Evolutionary conservation across 2,797 vertebrate genomes (phyloP).

Genomic region (Ptychobarbus kaznakovi): DNA sequence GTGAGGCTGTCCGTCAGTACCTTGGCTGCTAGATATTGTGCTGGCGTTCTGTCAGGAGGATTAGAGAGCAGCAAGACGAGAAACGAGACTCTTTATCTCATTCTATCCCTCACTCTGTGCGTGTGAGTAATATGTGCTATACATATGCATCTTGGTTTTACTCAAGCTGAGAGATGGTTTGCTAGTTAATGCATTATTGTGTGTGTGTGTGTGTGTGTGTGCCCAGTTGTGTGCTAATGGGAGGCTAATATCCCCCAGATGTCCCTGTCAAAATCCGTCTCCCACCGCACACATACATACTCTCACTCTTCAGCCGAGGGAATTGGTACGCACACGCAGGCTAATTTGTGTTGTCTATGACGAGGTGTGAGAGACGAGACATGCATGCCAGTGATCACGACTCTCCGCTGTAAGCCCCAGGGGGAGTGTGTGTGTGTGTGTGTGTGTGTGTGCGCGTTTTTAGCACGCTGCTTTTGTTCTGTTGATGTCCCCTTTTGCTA

Average conservation of each 20-base stretch:
- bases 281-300: conserved; percentile 25
- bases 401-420: conserved; percentile 36
- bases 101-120: conserved; percentile 26
- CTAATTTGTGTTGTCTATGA: conserved; percentile 56
- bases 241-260: conserved; percentile 63
- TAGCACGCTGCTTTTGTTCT: conserved; percentile 40
- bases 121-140: conserved; percentile 2
- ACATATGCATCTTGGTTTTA: conserved; percentile 37
- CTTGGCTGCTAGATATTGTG: conserved; percentile 55
- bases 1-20: conserved; percentile 45
- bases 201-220: conserved; percentile 25
- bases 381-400: conserved; percentile 31
- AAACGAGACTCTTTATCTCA: conserved; percentile 43
- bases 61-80: conserved; percentile 67
- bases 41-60: conserved; percentile 59
- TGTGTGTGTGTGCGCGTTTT: background rate
- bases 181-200: conserved; percentile 38
- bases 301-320: conserved; percentile 17
- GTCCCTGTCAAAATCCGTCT: conserved; percentile 58
- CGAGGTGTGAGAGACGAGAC: conserved; percentile 47
- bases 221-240: conserved; percentile 60
- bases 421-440: conserved; percentile 37
- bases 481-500: conserved; percentile 53
- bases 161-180: conserved; percentile 13
- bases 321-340: conserved; percentile 20